Conservation (phyloP, 2,797 vertebrate species). For the Glyptemys insculpta region DNA sequence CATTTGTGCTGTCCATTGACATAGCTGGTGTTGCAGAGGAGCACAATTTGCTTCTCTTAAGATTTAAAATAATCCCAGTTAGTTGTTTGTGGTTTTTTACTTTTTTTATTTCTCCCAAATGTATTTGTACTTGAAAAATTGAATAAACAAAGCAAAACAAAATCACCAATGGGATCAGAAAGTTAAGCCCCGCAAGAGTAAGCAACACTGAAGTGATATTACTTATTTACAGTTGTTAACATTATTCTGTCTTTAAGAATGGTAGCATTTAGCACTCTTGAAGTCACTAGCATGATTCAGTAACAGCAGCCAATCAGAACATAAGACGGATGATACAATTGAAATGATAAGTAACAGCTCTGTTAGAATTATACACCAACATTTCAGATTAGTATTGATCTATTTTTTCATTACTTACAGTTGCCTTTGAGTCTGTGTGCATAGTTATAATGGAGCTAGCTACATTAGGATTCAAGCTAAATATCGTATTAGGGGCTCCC, state of each 20-base stretch:
- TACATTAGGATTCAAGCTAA: slow-evolving; percentile 67
- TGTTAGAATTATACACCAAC: slow-evolving; percentile 38
- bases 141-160: not conserved
- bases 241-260: not conserved
- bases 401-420: slow-evolving; percentile 77
- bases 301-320: not conserved
- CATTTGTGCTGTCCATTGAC: not conserved
- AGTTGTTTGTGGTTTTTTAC: not conserved
- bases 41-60: not conserved
- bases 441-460: slow-evolving; percentile 63
- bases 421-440: slow-evolving; percentile 59
- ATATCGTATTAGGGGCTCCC: slow-evolving; percentile 54
- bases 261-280: not conserved
- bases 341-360: slow-evolving; percentile 43
- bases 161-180: not conserved
- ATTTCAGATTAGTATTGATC: slow-evolving; percentile 73
- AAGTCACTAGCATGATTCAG: not conserved
- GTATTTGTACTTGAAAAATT: not conserved
- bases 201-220: not conserved
- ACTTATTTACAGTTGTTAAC: slow-evolving; percentile 1
- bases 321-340: not conserved
- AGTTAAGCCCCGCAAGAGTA: not conserved
- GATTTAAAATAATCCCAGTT: not conserved
- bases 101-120: not conserved
- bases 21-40: not conserved